Evolutionary conservation across 1,140 invertebrate species (phyloP).

Genomic region (Eriocheir sinensis): DNA sequence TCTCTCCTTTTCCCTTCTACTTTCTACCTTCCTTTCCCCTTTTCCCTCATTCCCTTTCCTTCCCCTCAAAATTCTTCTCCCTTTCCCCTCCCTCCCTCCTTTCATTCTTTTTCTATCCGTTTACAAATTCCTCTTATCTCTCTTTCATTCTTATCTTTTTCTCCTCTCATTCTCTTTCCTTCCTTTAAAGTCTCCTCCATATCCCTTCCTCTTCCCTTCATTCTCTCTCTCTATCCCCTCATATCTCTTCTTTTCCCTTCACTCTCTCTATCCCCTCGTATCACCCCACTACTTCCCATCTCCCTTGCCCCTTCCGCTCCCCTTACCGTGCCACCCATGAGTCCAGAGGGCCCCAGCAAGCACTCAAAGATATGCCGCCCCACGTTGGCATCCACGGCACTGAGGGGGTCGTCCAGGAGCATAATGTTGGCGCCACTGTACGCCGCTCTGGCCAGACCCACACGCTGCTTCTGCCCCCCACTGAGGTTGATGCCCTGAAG

Average conservation of each 20-base stretch:
- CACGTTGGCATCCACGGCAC: slow-evolving; percentile 85
- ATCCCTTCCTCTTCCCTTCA: too few relatives aligned
- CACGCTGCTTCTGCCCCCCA: slow-evolving; percentile 98
- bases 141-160: too few relatives aligned
- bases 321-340: slow-evolving; percentile 80
- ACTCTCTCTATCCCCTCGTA: too few relatives aligned
- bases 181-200: too few relatives aligned
- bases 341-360: slow-evolving; percentile 81
- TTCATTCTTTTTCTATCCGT: too few relatives aligned
- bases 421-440: slow-evolving; percentile 95
- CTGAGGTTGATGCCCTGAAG: slow-evolving; percentile 93
- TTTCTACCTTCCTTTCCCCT: not conserved
- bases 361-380: slow-evolving; percentile 82
- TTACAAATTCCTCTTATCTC: too few relatives aligned
- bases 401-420: slow-evolving; percentile 97
- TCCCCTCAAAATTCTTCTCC: too few relatives aligned
- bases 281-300: too few relatives aligned
- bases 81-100: not conserved
- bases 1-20: not conserved
- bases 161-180: too few relatives aligned
- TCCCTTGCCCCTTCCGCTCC: not conserved
- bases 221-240: too few relatives aligned
- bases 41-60: too few relatives aligned
- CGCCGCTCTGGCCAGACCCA: slow-evolving; percentile 95
- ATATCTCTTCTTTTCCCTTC: too few relatives aligned